Base-by-base conservation (phyloP, 2,888 invertebrate genomes). In the Tetramorium bicarinatum region DNA sequence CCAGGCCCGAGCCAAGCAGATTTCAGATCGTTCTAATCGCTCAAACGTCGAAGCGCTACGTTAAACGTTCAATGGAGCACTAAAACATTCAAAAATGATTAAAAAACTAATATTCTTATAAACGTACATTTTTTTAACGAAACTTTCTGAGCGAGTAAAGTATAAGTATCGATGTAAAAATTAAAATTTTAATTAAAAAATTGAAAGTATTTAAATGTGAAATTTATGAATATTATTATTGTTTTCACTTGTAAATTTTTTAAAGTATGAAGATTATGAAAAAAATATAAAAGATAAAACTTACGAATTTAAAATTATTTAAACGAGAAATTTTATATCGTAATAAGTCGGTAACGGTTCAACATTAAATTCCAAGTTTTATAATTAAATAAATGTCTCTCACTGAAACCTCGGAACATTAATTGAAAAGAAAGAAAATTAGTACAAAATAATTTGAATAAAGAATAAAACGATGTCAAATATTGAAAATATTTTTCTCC, bases 401-500 rank as follows among this genome's bases (percentile, higher is more conserved):
- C 8, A 18, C 11, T 49, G 11, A 64, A 64, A 62, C 15, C 0
- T 67, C 13, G 15, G n/a, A 41, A 49, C 15, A n/a, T n/a, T 41
- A 29, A 41, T 71, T 15, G 11, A 29, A 29, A 6, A 69, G 9
- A 18, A 44, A 62, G 13, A 44, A 41, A 18, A 29, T 0, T 72
- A 15, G 21, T 44, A 44, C 29, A 11, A 71, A 47, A 72, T 71
- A 21, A 79, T 59, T 47, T 67, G 29, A 71, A 71, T 56, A 74
- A 72, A 74, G 18, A 59, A 47, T 47, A 29, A 72, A 54, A 21
- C 44, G 18, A 56, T 8, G 13, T 18, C 18, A 64, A 77, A 71
- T 72, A 61, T 47, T 52, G 64, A 61, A 76, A 82, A 83, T 11
- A 76, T 64, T 84, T 86, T 86, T 66, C n/a, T 69, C 69, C 47